Evolutionary conservation across 2,797 vertebrate genomes (phyloP).

Genomic region (Orientallactaga sibirica): DNA sequence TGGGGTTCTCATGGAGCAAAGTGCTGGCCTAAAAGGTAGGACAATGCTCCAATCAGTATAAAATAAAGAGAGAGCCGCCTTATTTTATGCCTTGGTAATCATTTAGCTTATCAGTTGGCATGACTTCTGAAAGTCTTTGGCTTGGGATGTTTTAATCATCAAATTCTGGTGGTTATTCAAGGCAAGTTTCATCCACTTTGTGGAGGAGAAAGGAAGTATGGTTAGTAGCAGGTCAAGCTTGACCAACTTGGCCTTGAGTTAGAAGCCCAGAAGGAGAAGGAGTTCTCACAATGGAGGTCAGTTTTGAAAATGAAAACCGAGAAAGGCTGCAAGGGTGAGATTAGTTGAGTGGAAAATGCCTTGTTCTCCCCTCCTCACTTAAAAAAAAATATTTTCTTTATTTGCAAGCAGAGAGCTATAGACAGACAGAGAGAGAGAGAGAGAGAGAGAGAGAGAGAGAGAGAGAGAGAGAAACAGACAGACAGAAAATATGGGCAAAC

Average conservation of each 20-base stretch:
- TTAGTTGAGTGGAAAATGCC: neutral
- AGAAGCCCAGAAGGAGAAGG: neutral
- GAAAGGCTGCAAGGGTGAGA: neutral
- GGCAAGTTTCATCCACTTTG: constrained; percentile 50
- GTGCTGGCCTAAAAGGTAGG: neutral
- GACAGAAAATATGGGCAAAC: no score
- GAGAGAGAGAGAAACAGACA: no score
- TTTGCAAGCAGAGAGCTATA: no score
- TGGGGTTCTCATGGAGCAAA: constrained; percentile 54
- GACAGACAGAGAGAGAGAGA: no score
- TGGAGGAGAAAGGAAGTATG: neutral
- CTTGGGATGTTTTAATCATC: constrained; percentile 61
- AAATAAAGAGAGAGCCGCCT: constrained; percentile 50
- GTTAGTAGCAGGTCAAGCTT: constrained; percentile 30
- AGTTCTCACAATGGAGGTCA: constrained; percentile 35
- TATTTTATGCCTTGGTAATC: constrained; percentile 61
- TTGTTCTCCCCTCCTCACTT: no score
- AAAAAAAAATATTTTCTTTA: no score
- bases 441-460: no score
- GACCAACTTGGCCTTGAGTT: constrained; percentile 6
- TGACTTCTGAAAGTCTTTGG: constrained; percentile 62
- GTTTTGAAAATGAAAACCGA: constrained; percentile 32
- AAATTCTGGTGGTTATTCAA: constrained; percentile 60
- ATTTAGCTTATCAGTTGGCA: constrained; percentile 76
- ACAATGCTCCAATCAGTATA: neutral